Conservation (phyloP, 2,797 vertebrate genomes). For the Huso huso region DNA sequence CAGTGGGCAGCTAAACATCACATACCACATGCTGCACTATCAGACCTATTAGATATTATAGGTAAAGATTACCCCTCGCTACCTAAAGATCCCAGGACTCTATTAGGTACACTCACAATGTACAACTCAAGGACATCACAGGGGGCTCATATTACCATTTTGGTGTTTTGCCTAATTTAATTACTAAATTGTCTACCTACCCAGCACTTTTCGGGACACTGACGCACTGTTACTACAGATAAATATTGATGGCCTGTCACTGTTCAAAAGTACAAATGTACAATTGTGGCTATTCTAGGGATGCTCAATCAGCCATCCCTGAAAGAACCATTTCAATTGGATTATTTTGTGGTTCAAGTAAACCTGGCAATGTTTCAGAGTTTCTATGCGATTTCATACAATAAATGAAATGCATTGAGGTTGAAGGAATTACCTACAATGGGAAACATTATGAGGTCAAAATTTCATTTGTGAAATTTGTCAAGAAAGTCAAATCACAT, state of each 20-base stretch:
- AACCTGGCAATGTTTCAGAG: not conserved
- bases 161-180: not conserved
- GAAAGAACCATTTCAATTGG: not conserved
- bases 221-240: not conserved
- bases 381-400: not conserved
- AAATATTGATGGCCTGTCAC: not conserved
- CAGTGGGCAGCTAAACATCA: not conserved
- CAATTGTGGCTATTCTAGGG: not conserved
- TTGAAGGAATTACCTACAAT: not conserved
- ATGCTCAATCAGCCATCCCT: not conserved
- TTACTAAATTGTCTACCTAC: not conserved
- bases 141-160: conserved; percentile 1
- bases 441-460: not conserved
- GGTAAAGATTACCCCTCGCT: not conserved
- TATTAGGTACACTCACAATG: not conserved
- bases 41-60: not conserved
- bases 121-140: not conserved
- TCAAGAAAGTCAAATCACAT: not conserved
- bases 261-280: not conserved
- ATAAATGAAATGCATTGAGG: not conserved
- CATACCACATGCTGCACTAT: not conserved
- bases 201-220: too few relatives aligned
- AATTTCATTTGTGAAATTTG: not conserved
- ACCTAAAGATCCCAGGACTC: not conserved
- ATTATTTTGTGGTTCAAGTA: not conserved